Evolutionary conservation across 2,888 invertebrate species (phyloP), one percentile per base, ranked within the genome.

Genomic region (Netelia melanura): DNA sequence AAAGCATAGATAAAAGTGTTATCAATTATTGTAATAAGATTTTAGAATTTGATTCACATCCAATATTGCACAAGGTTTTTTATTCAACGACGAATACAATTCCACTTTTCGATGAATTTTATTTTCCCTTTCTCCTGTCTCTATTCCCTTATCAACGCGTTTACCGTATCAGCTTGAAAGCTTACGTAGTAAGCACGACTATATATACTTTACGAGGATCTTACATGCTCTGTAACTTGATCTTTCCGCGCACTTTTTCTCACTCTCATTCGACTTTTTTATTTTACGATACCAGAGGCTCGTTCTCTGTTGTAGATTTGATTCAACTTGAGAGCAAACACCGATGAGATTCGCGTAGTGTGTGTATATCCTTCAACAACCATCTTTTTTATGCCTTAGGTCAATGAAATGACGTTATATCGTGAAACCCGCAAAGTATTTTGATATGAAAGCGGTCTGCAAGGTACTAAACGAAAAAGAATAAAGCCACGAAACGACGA

Each of bases 271-370:
- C 44, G 38, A 78, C 58, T 68, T 74, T 84, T 84, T 77, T 80
- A 85, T 83, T 84, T 86, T 84, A 86, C 62, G 77, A 74, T 71
- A 54, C 8, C 17, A 68, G 25, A 52, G 84, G 23, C 84, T 81
- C 81, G 67, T 80, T 81, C 81, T 68, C 81, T 21, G 65, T 76
- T 76, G 76, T 17, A 72, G 85, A 89, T 90, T 91, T 88, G 89
- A 91, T 91, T 91, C 87, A 88, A 88, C 89, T 86, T 85, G 86
- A 90, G 88, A 86, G 85, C 30, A 52, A 21, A 58, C 56, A 21
- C 23, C 77, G n/a, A 14, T 8, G 44, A 72, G 65, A 30, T 79
- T 72, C 52, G 21, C 44, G 67, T 70, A 48, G 44, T 56, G 58
- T 56, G 44, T 75, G 30, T 76, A 58, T 10, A 52, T 56, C 17